Conservation (phyloP, 2,113 vertebrate species). For the Ictalurus furcatus region DNA sequence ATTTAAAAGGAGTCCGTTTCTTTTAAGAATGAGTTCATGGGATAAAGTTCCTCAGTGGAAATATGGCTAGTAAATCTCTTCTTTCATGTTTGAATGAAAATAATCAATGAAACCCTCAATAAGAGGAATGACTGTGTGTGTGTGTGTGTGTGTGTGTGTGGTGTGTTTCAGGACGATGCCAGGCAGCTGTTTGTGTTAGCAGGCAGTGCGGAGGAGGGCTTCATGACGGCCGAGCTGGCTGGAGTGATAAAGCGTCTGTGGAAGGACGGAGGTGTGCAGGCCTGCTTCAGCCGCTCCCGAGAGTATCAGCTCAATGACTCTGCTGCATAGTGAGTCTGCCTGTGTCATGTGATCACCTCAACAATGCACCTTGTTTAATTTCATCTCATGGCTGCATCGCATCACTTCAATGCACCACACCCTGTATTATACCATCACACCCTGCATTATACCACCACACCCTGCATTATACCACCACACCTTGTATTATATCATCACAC, state of each 20-base stretch:
- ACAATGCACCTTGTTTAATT: too few relatives aligned
- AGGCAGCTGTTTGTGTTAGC: conserved; percentile 95
- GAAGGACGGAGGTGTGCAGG: conserved; percentile 93
- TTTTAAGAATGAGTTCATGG: not conserved
- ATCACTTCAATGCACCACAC: too few relatives aligned
- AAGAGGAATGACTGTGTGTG: not conserved
- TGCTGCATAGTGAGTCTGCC: conserved; percentile 87
- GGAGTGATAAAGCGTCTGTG: conserved; percentile 96
- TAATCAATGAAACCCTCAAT: not conserved
- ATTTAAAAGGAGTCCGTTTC: not conserved
- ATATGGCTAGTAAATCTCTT: not conserved
- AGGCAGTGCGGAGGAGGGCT: conserved; percentile 94
- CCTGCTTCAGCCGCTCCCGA: conserved; percentile 94
- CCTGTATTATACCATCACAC: too few relatives aligned
- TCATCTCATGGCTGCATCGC: too few relatives aligned
- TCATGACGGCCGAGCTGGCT: conserved; percentile 95
- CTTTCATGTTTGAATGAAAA: not conserved
- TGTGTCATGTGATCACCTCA: not conserved
- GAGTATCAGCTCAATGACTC: conserved; percentile 99
- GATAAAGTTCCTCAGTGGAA: not conserved
- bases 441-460: too few relatives aligned
- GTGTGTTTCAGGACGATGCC: conserved; percentile 85
- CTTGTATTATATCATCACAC: too few relatives aligned
- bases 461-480: too few relatives aligned
- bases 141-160: conserved; percentile 26